phyloP scores from a whole-genome alignment of 2,797 vertebrate genomes.

The Podargus strigoides region DNA sequence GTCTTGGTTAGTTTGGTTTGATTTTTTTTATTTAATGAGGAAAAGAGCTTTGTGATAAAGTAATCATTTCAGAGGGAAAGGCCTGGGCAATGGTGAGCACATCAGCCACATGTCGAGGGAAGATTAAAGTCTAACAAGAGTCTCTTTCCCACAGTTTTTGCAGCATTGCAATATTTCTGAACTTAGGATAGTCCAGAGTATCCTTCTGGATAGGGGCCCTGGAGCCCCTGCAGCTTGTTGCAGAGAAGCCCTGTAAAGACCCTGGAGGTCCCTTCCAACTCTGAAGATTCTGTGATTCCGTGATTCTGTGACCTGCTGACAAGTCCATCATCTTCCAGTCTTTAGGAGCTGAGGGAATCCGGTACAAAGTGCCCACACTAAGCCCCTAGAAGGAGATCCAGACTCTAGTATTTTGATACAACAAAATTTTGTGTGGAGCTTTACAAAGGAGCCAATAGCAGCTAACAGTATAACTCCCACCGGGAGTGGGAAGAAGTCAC shows the following conservation, averaged over 20 bases:
- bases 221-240: neutral
- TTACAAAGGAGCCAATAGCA: neutral
- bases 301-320: too few relatives aligned
- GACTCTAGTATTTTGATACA: neutral
- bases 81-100: neutral
- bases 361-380: neutral
- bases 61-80: constrained; percentile 31
- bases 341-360: neutral
- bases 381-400: neutral
- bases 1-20: constrained; percentile 57
- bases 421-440: neutral
- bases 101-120: neutral
- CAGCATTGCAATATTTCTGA: neutral
- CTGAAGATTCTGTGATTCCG: too few relatives aligned
- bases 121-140: constrained; percentile 7
- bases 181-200: neutral
- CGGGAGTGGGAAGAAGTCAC: neutral
- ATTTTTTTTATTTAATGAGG: constrained; percentile 56
- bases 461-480: neutral
- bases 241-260: neutral
- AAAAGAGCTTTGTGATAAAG: constrained; percentile 32
- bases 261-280: too few relatives aligned
- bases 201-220: neutral
- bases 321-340: neutral
- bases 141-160: constrained; percentile 34